Evolutionary conservation across 2,113 vertebrate species (phyloP).

Genomic region (Lepisosteus osseus): DNA sequence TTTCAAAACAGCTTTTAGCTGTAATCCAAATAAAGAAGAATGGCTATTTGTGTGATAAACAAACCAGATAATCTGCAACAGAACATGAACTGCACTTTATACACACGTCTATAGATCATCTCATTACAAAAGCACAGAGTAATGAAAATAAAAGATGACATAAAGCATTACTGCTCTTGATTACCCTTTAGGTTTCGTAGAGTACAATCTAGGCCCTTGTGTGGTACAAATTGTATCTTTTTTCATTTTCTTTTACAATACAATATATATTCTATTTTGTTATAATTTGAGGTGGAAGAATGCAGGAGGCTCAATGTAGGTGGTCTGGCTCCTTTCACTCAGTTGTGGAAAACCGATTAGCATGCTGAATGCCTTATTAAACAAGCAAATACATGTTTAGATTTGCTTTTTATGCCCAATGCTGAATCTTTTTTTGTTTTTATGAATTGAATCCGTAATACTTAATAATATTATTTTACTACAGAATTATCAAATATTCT

Average conservation of each 20-base stretch:
- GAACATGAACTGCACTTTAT: background rate
- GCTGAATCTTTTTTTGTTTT: background rate
- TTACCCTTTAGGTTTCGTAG: conserved; percentile 4
- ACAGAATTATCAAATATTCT: background rate
- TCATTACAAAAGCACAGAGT: background rate
- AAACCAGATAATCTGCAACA: conserved; percentile 18
- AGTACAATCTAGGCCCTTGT: background rate
- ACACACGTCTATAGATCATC: no score
- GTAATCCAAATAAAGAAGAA: conserved; percentile 4
- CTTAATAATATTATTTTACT: background rate
- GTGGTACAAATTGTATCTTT: background rate
- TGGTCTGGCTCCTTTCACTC: conserved; percentile 16
- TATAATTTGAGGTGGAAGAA: background rate
- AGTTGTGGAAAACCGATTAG: conserved; percentile 5
- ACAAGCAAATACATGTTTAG: conserved; percentile 6
- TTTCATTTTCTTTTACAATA: background rate
- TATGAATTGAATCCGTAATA: background rate
- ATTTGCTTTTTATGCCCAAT: background rate
- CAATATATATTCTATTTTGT: conserved; percentile 14
- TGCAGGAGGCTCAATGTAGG: conserved; percentile 16
- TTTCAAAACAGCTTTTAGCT: background rate
- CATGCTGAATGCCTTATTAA: conserved; percentile 2
- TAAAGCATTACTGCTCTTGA: conserved; percentile 10
- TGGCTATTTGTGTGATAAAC: conserved; percentile 18
- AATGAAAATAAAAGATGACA: conserved; percentile 16